These are phyloP conservation scores for Cynopterus sphinx DNA, from an alignment of 2,797 vertebrate species.

Conservation along the genomic window DNA sequence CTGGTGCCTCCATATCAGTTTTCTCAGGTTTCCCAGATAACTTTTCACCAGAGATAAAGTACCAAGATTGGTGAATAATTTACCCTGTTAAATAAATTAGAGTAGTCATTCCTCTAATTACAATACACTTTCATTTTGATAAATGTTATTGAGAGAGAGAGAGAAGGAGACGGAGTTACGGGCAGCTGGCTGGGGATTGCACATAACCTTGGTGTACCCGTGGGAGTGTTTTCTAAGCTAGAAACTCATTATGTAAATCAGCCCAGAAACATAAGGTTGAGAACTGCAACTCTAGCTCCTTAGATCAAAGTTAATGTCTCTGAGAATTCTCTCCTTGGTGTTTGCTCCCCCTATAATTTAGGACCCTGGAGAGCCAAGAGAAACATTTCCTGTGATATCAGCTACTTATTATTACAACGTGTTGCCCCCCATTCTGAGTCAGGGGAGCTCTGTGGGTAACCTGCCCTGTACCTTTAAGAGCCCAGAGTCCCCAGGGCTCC, in stretches of 20 bases:
- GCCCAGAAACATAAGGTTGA: not conserved
- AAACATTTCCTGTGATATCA: not conserved
- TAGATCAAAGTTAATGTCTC: conserved; percentile 42
- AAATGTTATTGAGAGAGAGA: not conserved
- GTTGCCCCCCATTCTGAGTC: not conserved
- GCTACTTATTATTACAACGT: not conserved
- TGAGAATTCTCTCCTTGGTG: not conserved
- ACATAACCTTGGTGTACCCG: not conserved
- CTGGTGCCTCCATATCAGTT: not conserved
- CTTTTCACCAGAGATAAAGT: not conserved
- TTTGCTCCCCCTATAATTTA: not conserved
- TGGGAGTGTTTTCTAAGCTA: not conserved
- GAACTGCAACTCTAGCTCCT: conserved; percentile 29
- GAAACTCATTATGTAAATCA: conserved; percentile 44
- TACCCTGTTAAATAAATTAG: not conserved
- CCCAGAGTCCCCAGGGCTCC: not conserved
- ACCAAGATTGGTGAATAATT: not conserved
- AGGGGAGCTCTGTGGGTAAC: not conserved
- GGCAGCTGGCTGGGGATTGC: not conserved
- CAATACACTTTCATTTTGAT: not conserved
- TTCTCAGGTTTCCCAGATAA: not conserved
- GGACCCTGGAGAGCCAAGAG: not conserved
- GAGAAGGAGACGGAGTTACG: not conserved
- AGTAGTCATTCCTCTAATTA: not conserved
- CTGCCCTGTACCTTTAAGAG: not conserved